These are phyloP conservation scores for Sula dactylatra DNA, from an alignment of 2,113 vertebrate genomes.

Conservation along the genomic window DNA sequence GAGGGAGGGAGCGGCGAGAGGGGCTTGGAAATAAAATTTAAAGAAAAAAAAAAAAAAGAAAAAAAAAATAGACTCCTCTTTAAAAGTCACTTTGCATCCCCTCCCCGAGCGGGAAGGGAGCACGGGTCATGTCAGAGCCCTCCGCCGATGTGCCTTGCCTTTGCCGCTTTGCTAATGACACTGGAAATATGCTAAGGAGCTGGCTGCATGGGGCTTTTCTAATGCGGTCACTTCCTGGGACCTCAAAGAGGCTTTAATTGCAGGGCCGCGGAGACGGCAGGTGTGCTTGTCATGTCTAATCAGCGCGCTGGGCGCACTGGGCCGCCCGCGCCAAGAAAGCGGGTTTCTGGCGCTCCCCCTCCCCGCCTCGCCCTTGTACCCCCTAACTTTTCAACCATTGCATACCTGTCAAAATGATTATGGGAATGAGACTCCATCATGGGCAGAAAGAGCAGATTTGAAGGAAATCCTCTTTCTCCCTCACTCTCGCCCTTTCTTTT, in stretches of 20 bases:
- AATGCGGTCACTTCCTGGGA: constrained; percentile 66
- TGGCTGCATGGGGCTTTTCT: constrained; percentile 50
- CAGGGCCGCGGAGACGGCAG: constrained; percentile 75
- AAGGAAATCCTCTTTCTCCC: constrained; percentile 76
- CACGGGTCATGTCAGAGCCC: constrained; percentile 69
- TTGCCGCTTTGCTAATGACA: constrained; percentile 68
- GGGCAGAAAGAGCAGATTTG: constrained; percentile 80
- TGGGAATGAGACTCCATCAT: constrained; percentile 83
- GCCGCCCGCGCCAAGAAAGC: constrained; percentile 25
- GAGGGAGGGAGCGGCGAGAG: not conserved
- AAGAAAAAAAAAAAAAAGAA: not conserved
- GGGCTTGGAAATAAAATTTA: constrained; percentile 10
- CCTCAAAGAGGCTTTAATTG: constrained; percentile 75
- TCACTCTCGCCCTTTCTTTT: constrained; percentile 23
- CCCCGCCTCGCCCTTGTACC: not conserved
- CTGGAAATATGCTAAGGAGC: constrained; percentile 70
- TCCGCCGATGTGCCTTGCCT: constrained; percentile 62
- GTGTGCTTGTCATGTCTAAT: constrained; percentile 87
- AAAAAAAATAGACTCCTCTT: constrained; percentile 24
- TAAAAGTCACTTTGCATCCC: constrained; percentile 71
- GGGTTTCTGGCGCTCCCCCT: not conserved
- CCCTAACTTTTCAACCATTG: constrained; percentile 72
- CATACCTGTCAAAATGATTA: constrained; percentile 92
- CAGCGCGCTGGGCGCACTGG: constrained; percentile 54
- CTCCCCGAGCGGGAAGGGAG: constrained; percentile 58